Base-by-base conservation (phyloP, 1,140 invertebrate genomes). In the Cotesia glomerata region DNA sequence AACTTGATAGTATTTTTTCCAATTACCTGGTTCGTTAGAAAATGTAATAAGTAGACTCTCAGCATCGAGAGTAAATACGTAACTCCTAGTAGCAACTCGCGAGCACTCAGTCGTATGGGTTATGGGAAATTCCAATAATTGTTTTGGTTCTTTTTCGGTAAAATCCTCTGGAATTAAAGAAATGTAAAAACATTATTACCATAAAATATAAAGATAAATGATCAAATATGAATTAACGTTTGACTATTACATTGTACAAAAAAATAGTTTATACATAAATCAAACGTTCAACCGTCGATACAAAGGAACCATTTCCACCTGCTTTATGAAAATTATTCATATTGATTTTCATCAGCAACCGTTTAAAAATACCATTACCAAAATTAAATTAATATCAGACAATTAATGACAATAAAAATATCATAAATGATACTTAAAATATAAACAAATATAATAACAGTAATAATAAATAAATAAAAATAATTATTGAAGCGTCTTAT, bases 41-140 rank as follows among this genome's bases (percentile, higher is more conserved):
- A 90, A 89, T 76, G 88, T 88, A 71, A 90, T 74, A 61, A 90
- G 79, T 74, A 89, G 79, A 76, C 85, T 91, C 79, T 93, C 91
- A 82, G 91, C 89, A 83, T 92, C 91, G 74, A 92, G 84, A 68
- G 91, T 91, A 82, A 93, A 92, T 75, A 92, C 87, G 83, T 93
- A 93, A 72, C 91, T 91, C 81, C 89, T 88, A 67, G 87, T 87
- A 68, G 91, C 90, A 56, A 93, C 89, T 76, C 90, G 88, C 72
- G 91, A 91, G 82, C 91, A 93, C 87, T 93, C 92, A 75, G 90
- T 92, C 74, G 88, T 90, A 49, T 87, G 88, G 81, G 90, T 90
- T 78, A 93, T 88, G 72, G 91, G 90, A 79, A 93, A 92, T 83
- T 93, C 92, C 75, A 92, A 81, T 75, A 92, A 72, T 64, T 76